Conservation (phyloP, 2,113 vertebrate species). For the Pimephales promelas region DNA sequence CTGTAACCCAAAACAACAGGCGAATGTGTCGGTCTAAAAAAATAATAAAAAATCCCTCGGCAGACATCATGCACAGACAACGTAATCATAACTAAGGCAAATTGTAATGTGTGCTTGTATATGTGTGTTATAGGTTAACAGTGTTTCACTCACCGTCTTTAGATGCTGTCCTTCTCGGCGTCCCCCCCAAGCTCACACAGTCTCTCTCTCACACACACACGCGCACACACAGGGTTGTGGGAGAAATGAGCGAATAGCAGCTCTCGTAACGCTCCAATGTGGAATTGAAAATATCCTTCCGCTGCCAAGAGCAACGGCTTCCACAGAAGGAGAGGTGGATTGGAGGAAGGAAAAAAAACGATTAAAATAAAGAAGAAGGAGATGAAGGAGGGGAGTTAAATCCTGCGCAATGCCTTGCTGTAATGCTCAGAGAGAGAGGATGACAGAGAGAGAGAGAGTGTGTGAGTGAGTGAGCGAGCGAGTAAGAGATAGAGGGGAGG, state of each 20-base stretch:
- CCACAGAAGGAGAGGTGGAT: conserved; percentile 18
- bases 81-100: conserved; percentile 10
- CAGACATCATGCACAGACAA: background rate
- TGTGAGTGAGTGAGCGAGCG: background rate
- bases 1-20: conserved; percentile 15
- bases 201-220: background rate
- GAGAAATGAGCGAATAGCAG: conserved; percentile 38
- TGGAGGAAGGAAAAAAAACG: conserved; percentile 3
- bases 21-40: background rate
- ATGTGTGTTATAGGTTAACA: conserved; percentile 13
- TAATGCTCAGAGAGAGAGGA: conserved; percentile 28
- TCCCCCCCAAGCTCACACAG: conserved; percentile 12
- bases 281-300: conserved; percentile 38
- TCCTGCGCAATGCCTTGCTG: conserved; percentile 32
- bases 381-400: conserved; percentile 27
- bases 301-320: conserved; percentile 38
- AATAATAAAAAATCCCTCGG: background rate
- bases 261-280: conserved; percentile 35
- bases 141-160: conserved; percentile 35
- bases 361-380: conserved; percentile 15
- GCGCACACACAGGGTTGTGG: background rate
- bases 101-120: background rate
- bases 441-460: background rate
- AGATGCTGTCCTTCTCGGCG: conserved; percentile 23
- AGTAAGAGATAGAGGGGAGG: conserved; percentile 1